Evolutionary conservation across 1,140 invertebrate genomes (phyloP).

Genomic region (Zaprionus lachaisei): DNA sequence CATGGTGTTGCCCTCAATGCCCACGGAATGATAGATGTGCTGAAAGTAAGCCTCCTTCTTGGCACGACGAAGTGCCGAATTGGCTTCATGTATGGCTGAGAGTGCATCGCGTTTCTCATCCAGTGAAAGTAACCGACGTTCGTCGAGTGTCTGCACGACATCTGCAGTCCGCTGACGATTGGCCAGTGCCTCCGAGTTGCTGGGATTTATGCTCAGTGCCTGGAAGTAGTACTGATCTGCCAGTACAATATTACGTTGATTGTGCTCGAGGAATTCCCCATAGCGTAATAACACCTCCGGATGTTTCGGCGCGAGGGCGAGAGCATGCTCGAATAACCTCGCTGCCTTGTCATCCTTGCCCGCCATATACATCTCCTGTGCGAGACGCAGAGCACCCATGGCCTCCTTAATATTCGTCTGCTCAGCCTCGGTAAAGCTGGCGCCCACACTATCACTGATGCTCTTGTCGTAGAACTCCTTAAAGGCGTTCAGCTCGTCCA

Average conservation of each 20-base stretch:
- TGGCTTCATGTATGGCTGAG: conserved; percentile 91
- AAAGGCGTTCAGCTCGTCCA: conserved; percentile 65
- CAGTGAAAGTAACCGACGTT: conserved; percentile 90
- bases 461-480: conserved; percentile 74
- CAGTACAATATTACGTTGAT: conserved; percentile 92
- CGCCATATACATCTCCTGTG: conserved; percentile 91
- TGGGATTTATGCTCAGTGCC: conserved; percentile 93
- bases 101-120: conserved; percentile 94
- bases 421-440: conserved; percentile 53
- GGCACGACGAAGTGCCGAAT: conserved; percentile 91
- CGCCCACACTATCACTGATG: conserved; percentile 60
- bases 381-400: conserved; percentile 91
- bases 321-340: conserved; percentile 95
- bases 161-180: conserved; percentile 94
- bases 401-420: conserved; percentile 88
- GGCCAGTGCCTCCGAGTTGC: conserved; percentile 91
- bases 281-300: conserved; percentile 96
- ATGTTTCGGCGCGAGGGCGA: conserved; percentile 95
- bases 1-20: conserved; percentile 99
- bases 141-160: conserved; percentile 96
- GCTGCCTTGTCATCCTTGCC: conserved; percentile 94
- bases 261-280: conserved; percentile 96
- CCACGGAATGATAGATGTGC: conserved; percentile 98
- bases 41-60: conserved; percentile 98
- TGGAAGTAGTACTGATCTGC: conserved; percentile 95